A percentile compares a stretch with the other conserved stretches of the same genome.
Evolutionary conservation across 2,797 vertebrate species (phyloP).

Genomic region (Margarornis squamiger): DNA sequence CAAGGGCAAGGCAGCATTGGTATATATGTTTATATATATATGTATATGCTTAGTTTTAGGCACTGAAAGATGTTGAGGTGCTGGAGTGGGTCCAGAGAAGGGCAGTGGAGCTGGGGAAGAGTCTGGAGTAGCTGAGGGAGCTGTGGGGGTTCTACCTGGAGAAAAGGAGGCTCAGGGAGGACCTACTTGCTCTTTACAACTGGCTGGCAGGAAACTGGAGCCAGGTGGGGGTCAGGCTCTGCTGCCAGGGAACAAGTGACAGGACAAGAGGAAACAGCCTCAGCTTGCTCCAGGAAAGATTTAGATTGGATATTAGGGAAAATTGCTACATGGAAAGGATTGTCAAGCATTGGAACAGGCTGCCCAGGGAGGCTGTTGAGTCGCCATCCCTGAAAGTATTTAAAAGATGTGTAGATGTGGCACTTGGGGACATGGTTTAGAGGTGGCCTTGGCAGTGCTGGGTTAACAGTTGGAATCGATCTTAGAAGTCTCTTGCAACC

Average conservation of each 20-base stretch:
- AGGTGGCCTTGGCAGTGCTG: not conserved
- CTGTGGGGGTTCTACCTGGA: not conserved
- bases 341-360: not conserved
- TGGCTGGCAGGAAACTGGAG: not conserved
- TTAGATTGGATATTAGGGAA: not conserved
- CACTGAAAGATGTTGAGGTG: too few relatives aligned
- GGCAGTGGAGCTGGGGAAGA: not conserved
- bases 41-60: not conserved
- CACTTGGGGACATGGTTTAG: not conserved
- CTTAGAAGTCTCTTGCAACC: not conserved
- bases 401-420: not conserved
- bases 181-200: accelerated
- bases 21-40: accelerated
- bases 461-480: not conserved
- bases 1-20: not conserved
- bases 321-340: not conserved
- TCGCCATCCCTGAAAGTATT: not conserved
- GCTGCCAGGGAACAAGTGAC: accelerated
- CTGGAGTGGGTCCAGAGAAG: not conserved
- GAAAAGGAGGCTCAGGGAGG: not conserved
- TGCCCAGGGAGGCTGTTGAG: not conserved
- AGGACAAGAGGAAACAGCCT: not conserved
- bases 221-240: too few relatives aligned
- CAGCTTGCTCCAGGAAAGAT: not conserved
- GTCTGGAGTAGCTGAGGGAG: not conserved